Conservation (phyloP, 2,797 vertebrate genomes). For the Cyclura pinguis region DNA sequence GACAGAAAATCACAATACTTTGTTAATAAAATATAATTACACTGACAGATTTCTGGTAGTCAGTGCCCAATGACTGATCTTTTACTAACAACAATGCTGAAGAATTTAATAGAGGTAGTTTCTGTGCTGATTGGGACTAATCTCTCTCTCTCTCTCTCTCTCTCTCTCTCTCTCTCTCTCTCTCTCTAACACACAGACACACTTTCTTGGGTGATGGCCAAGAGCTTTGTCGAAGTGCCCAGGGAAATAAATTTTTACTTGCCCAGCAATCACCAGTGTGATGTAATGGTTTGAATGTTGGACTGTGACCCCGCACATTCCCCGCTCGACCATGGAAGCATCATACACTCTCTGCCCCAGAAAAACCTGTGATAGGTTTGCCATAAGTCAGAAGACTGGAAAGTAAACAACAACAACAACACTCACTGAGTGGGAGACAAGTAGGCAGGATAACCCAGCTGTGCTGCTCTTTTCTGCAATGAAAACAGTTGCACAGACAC, state of each 20-base stretch:
- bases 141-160: too few species aligned
- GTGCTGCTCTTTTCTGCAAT: not conserved
- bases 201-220: slow-evolving; percentile 9
- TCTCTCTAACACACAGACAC: not conserved
- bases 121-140: slow-evolving; percentile 22
- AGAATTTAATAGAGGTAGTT: slow-evolving; percentile 20
- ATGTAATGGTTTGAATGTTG: too few species aligned
- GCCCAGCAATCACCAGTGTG: too few species aligned
- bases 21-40: slow-evolving; percentile 33
- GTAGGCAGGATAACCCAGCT: not conserved
- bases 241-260: not conserved
- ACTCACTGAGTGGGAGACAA: not conserved
- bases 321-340: too few species aligned
- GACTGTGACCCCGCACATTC: too few species aligned
- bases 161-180: too few species aligned
- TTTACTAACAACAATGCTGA: slow-evolving; percentile 5
- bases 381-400: too few species aligned
- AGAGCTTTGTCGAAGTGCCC: not conserved
- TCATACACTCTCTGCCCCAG: too few species aligned
- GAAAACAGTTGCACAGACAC: not conserved
- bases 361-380: too few species aligned
- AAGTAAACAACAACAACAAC: too few species aligned
- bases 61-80: not conserved
- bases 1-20: not conserved
- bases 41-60: not conserved